Base-by-base conservation (phyloP, 2,797 vertebrate genomes). In the Hapalemur alaotrensis region DNA sequence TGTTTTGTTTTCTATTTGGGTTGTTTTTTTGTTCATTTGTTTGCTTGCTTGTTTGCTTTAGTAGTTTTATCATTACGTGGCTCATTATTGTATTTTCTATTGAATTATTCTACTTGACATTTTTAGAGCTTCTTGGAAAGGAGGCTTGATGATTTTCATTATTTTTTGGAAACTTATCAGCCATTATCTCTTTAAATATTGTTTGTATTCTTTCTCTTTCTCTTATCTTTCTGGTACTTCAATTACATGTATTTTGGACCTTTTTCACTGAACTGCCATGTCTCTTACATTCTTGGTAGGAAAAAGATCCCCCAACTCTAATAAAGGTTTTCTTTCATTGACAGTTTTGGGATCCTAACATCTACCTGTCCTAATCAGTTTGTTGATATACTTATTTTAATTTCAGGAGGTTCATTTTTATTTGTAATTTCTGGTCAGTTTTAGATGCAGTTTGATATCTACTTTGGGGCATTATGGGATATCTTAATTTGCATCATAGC, bases 381-480 rank as follows among this genome's bases (percentile, higher is more conserved):
- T 82, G 22, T 46, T 78, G 72, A 65, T 30, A 80, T 41, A 50
- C 4, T 82, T 70, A 50, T 61, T 91, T 89, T 75, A 72, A 46
- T 83, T 89, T 91, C n/a, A 85, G 43, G 17, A 17, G 38, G 14
- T 13, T 83, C 10, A 14, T 89, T 93, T 96, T 96, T 52, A 96
- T 63, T 6, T 46, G 50, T 4, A 38, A 41, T 65, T 67, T 80
- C 25, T 76, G 28, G 30, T 79, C 35, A 38, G 43, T 91, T 82
- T 93, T 46, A 70, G n/a, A 89, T 65, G 91, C 67, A 76, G 35
- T 82, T 93, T 86, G 81, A 70, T 67, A 63, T 38, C 30, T 76
- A 48, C 46, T 10, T 93, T 76, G 46, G 73, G 61, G 32, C 89
- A 87, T 86, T 38, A 84, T 20, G 28, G 20, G 14, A 18, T 88